Conservation (phyloP, 1,140 invertebrate species). For the Xylocopa sonorina region DNA sequence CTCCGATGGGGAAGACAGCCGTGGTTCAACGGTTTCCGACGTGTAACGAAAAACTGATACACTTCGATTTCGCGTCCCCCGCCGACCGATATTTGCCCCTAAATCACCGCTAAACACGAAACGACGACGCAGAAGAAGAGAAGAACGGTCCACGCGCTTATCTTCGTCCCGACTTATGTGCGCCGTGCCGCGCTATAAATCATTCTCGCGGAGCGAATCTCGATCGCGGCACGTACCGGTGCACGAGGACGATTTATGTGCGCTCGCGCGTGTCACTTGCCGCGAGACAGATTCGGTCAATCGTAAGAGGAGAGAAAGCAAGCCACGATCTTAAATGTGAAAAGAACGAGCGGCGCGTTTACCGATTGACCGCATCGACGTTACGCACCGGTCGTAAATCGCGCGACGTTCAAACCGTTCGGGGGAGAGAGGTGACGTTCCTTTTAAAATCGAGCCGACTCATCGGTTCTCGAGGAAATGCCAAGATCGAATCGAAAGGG, state of each 20-base stretch:
- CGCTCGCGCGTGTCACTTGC: conserved; percentile 45
- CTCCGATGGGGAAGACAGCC: neutral
- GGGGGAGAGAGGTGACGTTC: conserved; percentile 5
- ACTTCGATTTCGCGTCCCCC: neutral
- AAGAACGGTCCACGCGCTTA: conserved; percentile 1
- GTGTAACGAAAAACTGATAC: conserved; percentile 1
- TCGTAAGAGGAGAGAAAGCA: conserved; percentile 51
- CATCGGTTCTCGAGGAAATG: neutral
- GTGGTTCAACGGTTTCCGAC: neutral
- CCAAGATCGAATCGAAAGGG: neutral
- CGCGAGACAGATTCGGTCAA: conserved; percentile 54
- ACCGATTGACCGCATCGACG: conserved; percentile 61
- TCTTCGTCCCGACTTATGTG: neutral
- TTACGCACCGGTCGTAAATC: conserved; percentile 57
- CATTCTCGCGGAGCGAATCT: conserved; percentile 50
- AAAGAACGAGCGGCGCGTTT: conserved; percentile 41
- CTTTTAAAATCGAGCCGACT: neutral
- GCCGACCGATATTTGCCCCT: neutral
- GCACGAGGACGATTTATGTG: conserved; percentile 55
- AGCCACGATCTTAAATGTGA: conserved; percentile 58
- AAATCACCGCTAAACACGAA: conserved; percentile 11
- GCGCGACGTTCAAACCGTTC: conserved; percentile 3
- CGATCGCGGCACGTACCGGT: conserved; percentile 58
- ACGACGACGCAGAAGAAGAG: conserved; percentile 1
- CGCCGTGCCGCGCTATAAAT: conserved; percentile 25